Conservation (phyloP, 53 echinoderm and acorn worm species). For the Pentamera pediparva region DNA sequence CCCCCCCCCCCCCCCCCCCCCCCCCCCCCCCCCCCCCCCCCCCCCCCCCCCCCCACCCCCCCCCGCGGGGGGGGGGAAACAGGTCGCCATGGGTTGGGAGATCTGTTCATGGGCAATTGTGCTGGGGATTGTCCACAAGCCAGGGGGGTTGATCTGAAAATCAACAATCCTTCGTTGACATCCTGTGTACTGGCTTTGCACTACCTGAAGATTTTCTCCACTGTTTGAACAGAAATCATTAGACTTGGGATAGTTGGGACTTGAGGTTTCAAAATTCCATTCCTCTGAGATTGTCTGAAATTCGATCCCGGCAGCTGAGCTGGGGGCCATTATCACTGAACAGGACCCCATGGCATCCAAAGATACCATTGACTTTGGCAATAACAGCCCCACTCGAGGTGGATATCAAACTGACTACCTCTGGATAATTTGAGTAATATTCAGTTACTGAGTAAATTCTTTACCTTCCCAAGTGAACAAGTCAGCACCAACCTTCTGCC, state of each 20-base stretch:
- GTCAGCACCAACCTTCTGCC: conserved; percentile 42
- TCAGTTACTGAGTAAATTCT: background rate
- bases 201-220: conserved; percentile 21
- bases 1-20: too few species aligned
- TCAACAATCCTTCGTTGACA: background rate
- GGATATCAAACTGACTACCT: background rate
- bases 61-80: conserved; percentile 1
- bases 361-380: too few species aligned
- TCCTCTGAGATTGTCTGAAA: conserved; percentile 4
- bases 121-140: background rate
- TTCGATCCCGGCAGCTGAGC: background rate
- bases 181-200: conserved; percentile 14
- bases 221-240: conserved; percentile 50
- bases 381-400: conserved; percentile 11
- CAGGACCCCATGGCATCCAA: conserved; percentile 48
- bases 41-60: too few species aligned
- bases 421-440: background rate
- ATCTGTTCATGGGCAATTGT: background rate
- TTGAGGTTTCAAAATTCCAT: conserved; percentile 33
- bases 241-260: conserved; percentile 41
- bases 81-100: conserved; percentile 2
- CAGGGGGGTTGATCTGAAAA: background rate
- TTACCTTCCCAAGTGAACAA: conserved; percentile 17
- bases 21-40: too few species aligned
- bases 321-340: background rate